Conservation (phyloP, 2,888 invertebrate genomes). For the Reticulitermes lucifugus region DNA sequence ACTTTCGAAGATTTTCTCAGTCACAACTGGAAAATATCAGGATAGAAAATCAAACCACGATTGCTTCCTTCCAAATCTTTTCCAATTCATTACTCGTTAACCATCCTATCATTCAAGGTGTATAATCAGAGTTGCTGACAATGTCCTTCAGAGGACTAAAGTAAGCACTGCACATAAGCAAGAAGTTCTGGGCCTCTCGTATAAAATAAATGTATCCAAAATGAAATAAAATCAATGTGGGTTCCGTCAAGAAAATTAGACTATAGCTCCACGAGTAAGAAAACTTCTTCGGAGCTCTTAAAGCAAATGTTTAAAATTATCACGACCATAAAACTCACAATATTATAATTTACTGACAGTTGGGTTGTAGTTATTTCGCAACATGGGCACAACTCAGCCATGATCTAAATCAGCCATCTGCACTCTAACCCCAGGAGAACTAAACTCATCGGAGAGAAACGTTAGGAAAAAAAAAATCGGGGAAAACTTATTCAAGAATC, state of each 20-base stretch:
- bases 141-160: too few relatives aligned
- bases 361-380: neutral
- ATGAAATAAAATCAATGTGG: neutral
- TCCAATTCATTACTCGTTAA: too few relatives aligned
- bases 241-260: neutral
- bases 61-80: too few relatives aligned
- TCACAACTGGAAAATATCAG: too few relatives aligned
- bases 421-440: constrained; percentile 19
- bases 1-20: too few relatives aligned
- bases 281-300: neutral
- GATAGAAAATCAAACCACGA: too few relatives aligned
- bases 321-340: neutral
- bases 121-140: too few relatives aligned
- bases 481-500: constrained; percentile 40
- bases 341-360: neutral
- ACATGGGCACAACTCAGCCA: neutral
- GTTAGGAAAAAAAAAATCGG: constrained; percentile 20
- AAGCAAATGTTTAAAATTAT: neutral
- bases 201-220: neutral
- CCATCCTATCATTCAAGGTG: too few relatives aligned
- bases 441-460: constrained; percentile 2
- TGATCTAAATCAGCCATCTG: constrained; percentile 32
- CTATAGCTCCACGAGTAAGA: neutral
- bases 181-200: neutral
- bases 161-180: too few relatives aligned